Base-by-base conservation (phyloP, 1,140 invertebrate genomes). In the Latrodectus geometricus region DNA sequence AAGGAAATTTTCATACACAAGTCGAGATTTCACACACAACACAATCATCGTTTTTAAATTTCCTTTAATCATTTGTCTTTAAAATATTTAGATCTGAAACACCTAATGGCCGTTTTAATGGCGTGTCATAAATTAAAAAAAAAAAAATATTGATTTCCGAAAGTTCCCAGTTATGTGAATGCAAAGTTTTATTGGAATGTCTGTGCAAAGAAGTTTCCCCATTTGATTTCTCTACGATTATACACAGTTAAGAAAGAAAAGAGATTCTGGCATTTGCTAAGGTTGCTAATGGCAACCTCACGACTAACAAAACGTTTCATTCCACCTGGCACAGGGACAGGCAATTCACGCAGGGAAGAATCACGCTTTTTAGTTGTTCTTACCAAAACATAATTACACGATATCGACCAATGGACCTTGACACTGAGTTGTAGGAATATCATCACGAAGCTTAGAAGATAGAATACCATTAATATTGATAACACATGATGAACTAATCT, bases 271-370 rank as follows among this genome's bases (percentile, higher is more conserved):
- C 68, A 23, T 56, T 65, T 82, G 15, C 70, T 3, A 65, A 49
- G 52, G 73, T 76, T 84, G 73, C 81, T 84, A 74, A 74, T 75
- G 49, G 70, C 73, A 84, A 84, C 81, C 81, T 84, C 81, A 84
- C 81, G 56, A 75, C 50, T 20, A 84, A 84, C 73, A 75, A 74
- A 84, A 20, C 70, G 21, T 66, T 76, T 21, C 21, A 50, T 17
- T 66, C 48, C 70, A 76, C 52, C 81, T 84, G 73, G 49, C 70
- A 56, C 21, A 21, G 68, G 20, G 35, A 56, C 35, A 49, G 52
- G 17, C 65, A 65, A 54, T 48, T 56, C 73, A 86, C 68, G 54
- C 35, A n/a, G 52, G 52, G n/a, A 73, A 73, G 70, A 20, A 73
- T 73, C 70, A 73, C 70, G 70, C 48, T 35, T 73, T 73, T 17